Base-by-base conservation (phyloP, 2,888 invertebrate species). In the Drosophila sordidula region DNA sequence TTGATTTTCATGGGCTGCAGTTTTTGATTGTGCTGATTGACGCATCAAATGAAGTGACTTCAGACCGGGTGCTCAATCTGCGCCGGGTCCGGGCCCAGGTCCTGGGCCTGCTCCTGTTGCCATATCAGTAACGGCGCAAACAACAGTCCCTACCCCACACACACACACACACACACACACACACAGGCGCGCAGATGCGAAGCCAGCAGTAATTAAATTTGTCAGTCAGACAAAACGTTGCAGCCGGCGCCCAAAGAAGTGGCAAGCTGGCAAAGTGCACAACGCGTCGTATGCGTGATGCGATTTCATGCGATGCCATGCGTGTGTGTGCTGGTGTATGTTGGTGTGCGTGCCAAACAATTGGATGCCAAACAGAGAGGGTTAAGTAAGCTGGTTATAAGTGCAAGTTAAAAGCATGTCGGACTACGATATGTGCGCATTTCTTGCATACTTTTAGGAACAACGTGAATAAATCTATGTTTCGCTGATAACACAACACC, bases 11-110 rank as follows among this genome's bases (percentile, higher is more conserved):
- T 89, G 89, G 89, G 85, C 85, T 86, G 89, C 89, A 86, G 83
- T 88, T 86, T 87, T 87, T 89, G 87, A 88, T 88, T 88, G 89
- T 90, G 80, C 89, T 89, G 89, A 88, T 89, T 89, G 90, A 88
- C 89, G 87, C 90, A 84, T 90, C 87, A 90, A 90, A 82, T 90
- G 86, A 89, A 86, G 79, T 87, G 82, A 87, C 89, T 87, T 80
- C 84, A 69, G 66, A 39, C 39, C 45, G 44, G 36, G 59, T 51
- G 38, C 41, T 62, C 47, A 47, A 45, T 55, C 63, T 32, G 44
- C 42, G 44, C 18, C 39, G 41, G 44, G 12, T 16, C 36, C 55
- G 25, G 34, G 6, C n/a, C 26, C 41, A 47, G 34, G 1, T 8
- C 12, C 46, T 32, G 49, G 44, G 55, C 12, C 68, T 62, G 59